Percentiles rank a stretch among this genome's conserved stretches.
phyloP scores from a whole-genome alignment of 1,140 invertebrate genomes.

The Sycophila sp. region DNA sequence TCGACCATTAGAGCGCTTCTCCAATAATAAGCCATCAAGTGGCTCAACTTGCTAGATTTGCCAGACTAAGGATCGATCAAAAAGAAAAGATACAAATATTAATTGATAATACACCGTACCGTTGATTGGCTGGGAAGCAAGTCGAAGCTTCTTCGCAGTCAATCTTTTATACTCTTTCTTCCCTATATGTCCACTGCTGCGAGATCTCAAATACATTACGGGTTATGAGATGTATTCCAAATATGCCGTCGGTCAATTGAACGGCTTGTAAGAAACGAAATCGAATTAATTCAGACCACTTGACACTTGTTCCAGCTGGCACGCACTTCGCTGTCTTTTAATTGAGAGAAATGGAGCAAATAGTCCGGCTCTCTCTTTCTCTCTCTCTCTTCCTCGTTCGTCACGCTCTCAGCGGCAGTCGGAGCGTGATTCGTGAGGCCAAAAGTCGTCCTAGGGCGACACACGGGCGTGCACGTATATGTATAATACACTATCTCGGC shows the following conservation, averaged over 20 bases:
- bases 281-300: conserved; percentile 32
- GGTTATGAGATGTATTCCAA: conserved; percentile 50
- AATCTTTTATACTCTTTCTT: conserved; percentile 48
- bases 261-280: conserved; percentile 28
- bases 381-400: not conserved
- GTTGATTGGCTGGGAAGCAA: conserved; percentile 20
- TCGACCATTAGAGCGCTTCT: too few species aligned
- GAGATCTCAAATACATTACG: conserved; percentile 66
- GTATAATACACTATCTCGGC: not conserved
- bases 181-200: conserved; percentile 51
- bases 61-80: conserved; percentile 11
- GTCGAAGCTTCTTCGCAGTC: conserved; percentile 9
- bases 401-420: too few species aligned
- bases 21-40: too few species aligned
- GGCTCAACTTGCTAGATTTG: too few species aligned
- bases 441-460: too few species aligned
- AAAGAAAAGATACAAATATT: not conserved
- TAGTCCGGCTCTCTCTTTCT: not conserved
- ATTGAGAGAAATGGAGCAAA: conserved; percentile 18
- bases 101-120: not conserved
- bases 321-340: conserved; percentile 25
- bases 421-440: too few species aligned
- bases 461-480: not conserved
- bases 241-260: conserved; percentile 47
- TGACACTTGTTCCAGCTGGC: conserved; percentile 11